Conservation (phyloP, 2,888 invertebrate genomes). For the Entomobrya proxima region DNA sequence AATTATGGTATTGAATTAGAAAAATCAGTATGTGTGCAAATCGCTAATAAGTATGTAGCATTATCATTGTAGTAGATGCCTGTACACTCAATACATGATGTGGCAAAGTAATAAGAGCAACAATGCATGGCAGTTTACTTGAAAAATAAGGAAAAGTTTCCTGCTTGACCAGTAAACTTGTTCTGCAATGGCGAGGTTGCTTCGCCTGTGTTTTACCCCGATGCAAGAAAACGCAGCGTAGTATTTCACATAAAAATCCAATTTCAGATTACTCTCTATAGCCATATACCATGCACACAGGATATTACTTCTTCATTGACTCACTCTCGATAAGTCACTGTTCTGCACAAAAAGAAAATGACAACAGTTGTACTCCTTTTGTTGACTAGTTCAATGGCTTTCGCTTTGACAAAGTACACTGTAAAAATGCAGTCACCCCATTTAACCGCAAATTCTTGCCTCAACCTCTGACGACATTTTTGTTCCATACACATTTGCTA, state of each 20-base stretch:
- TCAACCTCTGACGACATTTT: no score
- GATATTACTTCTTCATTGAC: background rate
- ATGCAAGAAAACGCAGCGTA: background rate
- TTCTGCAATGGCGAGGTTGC: conserved; percentile 45
- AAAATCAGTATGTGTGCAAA: conserved; percentile 16
- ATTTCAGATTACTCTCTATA: background rate
- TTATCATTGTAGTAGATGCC: no score
- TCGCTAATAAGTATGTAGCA: background rate
- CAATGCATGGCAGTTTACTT: background rate
- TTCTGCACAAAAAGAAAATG: background rate
- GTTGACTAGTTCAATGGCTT: background rate
- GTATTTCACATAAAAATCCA: background rate
- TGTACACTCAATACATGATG: no score
- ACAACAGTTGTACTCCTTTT: background rate
- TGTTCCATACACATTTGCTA: no score
- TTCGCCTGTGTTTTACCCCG: background rate
- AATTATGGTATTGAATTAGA: conserved; percentile 24
- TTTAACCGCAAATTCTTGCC: background rate
- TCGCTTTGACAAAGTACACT: background rate
- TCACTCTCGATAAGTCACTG: background rate
- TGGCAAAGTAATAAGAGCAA: background rate
- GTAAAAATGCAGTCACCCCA: background rate
- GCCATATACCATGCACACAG: background rate
- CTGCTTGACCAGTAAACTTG: conserved; percentile 75
- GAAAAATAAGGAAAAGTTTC: conserved; percentile 65